Base-by-base conservation (phyloP, 2,797 vertebrate species). In the Bovichtus variegatus region DNA sequence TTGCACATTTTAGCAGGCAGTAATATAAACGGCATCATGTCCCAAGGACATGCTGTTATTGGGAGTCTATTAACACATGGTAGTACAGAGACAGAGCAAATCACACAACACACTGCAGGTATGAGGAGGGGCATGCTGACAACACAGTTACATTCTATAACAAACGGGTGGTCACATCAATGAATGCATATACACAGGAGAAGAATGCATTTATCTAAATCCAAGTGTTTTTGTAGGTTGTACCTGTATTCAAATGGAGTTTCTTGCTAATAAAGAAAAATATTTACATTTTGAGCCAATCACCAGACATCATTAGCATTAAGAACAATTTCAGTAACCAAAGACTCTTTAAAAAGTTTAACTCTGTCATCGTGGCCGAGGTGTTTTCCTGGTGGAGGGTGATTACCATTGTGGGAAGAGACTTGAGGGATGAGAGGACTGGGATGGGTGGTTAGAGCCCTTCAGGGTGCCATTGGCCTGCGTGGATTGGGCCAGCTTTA, bases 381-480 rank as follows among this genome's bases (percentile, higher is more conserved):
- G 80, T 58, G 81, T 67, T 84, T 85, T 82, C 78, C 75, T 59
- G 81, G 76, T 78, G 84, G 81, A 71, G 84, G 85, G 82, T 89
- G 90, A 84, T 97, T 99, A 99, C 98, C 98, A 99, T 93, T 99
- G 98, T 16, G 98, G 93, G 87, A 98, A 94, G 86, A 98, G 94
- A 81, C 97, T 97, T 1, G 97, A 96, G 27, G 95, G 90, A 83
- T 99, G 97, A 91, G 95, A 95, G 85, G 97, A 97, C 87, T 93
- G 93, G 85, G 97, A 95, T 19, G 96, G 91, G 86, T 98, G 95
- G 91, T 96, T 97, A 0, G 97, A 97, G 49, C 93, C 97, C 95
- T 99, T 99, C 82, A 99, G 95, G 68, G 97, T 98, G 87, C 98
- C 97, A 86, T 98, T 99, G 93, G 97, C 96, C 89, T 98, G 97